Conservation (phyloP, 2,888 invertebrate species). For the Corbicula japonica region DNA sequence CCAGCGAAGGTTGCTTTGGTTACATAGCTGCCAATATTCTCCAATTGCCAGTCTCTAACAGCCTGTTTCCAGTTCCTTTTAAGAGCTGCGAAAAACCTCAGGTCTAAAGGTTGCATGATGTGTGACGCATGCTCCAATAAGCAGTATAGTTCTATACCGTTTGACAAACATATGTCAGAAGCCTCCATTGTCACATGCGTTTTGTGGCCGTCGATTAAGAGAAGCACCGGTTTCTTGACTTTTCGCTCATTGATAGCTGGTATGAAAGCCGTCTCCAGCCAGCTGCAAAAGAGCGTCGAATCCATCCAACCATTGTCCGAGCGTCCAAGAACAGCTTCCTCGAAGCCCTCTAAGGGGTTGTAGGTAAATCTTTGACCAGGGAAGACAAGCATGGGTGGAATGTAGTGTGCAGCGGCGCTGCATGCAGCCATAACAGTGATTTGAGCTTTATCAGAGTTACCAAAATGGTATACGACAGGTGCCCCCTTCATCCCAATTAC, state of each 20-base stretch:
- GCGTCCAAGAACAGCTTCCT: constrained; percentile 34
- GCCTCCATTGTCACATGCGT: constrained; percentile 52
- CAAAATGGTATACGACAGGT: constrained; percentile 17
- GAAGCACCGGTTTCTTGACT: constrained; percentile 38
- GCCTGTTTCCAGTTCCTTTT: constrained; percentile 56
- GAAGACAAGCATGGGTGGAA: constrained; percentile 47
- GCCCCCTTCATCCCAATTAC: constrained; percentile 30
- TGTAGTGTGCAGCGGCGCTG: constrained; percentile 17
- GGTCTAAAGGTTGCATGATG: constrained; percentile 59
- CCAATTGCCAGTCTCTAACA: constrained; percentile 37
- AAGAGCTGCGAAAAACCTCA: constrained; percentile 52
- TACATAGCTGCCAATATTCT: constrained; percentile 45
- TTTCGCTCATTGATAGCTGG: constrained; percentile 10
- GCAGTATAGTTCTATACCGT: constrained; percentile 56
- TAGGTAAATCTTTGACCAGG: constrained; percentile 44
- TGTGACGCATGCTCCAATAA: constrained; percentile 58
- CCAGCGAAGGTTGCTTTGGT: constrained; percentile 51
- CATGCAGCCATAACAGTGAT: constrained; percentile 27
- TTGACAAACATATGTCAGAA: constrained; percentile 35
- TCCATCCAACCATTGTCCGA: constrained; percentile 48
- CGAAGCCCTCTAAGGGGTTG: constrained; percentile 47
- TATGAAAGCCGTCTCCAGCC: constrained; percentile 38
- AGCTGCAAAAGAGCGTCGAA: constrained; percentile 33
- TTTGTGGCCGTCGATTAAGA: constrained; percentile 60
- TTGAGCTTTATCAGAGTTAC: constrained; percentile 19